Evolutionary conservation across 2,888 invertebrate species (phyloP), one percentile per base, ranked within the genome.

Genomic region (Clostera curtula): DNA sequence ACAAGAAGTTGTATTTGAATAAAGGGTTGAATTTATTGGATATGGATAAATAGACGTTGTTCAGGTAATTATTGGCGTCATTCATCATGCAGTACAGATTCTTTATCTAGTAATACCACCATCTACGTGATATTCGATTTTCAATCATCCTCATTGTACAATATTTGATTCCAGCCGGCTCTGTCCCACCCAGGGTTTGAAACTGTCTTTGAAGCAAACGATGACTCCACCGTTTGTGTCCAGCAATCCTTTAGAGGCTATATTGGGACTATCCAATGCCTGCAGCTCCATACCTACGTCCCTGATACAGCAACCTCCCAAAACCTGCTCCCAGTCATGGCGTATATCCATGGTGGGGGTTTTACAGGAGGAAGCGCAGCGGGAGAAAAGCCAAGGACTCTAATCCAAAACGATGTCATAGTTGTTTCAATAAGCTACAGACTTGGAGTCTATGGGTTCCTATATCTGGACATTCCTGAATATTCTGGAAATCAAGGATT

Each of bases 401-500:
- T 43, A n/a, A 27, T 40, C 7, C 27, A 18, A 29, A 49, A 56
- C 13, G 42, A 52, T 9, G 28, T 63, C 1, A 43, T 60, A 12
- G 16, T 62, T 4, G 55, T 65, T 1, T 43, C 54, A 0, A 20
- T 61, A 0, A 63, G 62, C 34, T 65, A 61, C 13, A 41, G 63
- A 18, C 12, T 60, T 2, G 59, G 59, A 0, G 42, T 49, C 4
- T 55, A 49, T 12, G 62, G 62, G 2, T 62, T 61, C n/a, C 42
- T 62, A 39, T 54, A 56, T 20, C 25, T 53, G 0, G 45, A 53
- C 21, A 52, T 36, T 2, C 47, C 52, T 3, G 48, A 54, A 5
- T 36, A 56, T 4, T 54, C 62, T 2, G 65, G 65, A 3, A 65
- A 63, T 29, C 59, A 60, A 38, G 63, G 62, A 3, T 27, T 63